These are phyloP conservation scores for Neodiprion pinetum DNA, from an alignment of 1,140 invertebrate species.

Conservation along the genomic window DNA sequence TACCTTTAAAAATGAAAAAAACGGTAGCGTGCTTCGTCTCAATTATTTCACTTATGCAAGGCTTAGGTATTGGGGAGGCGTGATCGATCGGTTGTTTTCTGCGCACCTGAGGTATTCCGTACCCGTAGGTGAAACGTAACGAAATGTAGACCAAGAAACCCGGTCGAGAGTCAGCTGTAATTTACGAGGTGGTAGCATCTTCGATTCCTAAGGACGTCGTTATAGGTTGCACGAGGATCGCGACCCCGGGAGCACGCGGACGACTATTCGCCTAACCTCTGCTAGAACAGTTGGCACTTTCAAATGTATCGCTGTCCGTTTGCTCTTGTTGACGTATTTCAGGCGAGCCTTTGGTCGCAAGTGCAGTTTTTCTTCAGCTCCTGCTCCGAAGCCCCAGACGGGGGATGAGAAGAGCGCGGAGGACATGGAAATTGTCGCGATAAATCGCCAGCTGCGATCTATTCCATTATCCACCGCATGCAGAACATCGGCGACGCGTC, in stretches of 20 bases:
- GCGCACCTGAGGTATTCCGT: no score
- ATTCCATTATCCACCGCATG: constrained; percentile 49
- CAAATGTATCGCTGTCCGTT: not conserved
- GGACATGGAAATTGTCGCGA: constrained; percentile 51
- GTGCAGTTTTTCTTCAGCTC: not conserved
- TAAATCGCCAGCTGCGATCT: constrained; percentile 50
- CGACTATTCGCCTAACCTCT: not conserved
- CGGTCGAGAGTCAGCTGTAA: constrained; percentile 45
- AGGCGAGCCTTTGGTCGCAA: not conserved
- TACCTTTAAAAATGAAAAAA: no score
- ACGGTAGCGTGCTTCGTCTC: no score
- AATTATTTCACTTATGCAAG: no score
- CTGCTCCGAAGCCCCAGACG: not conserved
- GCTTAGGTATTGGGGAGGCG: not conserved
- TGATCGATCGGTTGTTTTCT: not conserved
- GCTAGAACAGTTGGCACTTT: not conserved
- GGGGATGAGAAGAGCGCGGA: constrained; percentile 11
- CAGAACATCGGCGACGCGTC: constrained; percentile 36
- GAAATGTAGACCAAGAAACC: constrained; percentile 42
- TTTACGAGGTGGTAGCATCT: constrained; percentile 51
- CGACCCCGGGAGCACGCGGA: constrained; percentile 42
- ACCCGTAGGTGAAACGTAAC: not conserved
- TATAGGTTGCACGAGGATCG: constrained; percentile 49
- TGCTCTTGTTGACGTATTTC: not conserved
- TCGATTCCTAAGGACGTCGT: constrained; percentile 47